These are phyloP conservation scores for Drosophila ezoana DNA, from an alignment of 2,888 invertebrate genomes.

Conservation along the genomic window DNA sequence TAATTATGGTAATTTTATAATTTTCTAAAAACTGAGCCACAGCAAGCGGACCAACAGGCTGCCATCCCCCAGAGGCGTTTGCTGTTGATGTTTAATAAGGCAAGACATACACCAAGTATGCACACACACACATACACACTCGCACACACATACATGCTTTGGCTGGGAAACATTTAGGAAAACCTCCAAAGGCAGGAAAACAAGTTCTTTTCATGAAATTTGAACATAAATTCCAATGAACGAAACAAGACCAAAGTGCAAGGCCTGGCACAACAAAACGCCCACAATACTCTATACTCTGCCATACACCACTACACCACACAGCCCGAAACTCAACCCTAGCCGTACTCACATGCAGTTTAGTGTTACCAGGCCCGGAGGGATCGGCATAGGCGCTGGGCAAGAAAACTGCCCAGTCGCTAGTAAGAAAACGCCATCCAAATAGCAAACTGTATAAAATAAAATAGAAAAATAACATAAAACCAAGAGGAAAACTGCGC, in stretches of 20 bases:
- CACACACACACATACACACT: slow-evolving; percentile 23
- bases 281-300: slow-evolving; percentile 6
- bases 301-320: neutral
- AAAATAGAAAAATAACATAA: slow-evolving; percentile 28
- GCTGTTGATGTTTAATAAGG: slow-evolving; percentile 73
- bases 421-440: slow-evolving; percentile 62
- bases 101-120: slow-evolving; percentile 35
- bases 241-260: slow-evolving; percentile 71
- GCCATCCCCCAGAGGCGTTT: slow-evolving; percentile 59
- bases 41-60: slow-evolving; percentile 27
- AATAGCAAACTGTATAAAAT: slow-evolving; percentile 46
- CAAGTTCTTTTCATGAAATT: slow-evolving; percentile 75
- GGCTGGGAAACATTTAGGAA: slow-evolving; percentile 32
- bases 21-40: slow-evolving; percentile 61
- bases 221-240: slow-evolving; percentile 76
- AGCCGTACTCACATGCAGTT: slow-evolving; percentile 58
- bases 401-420: slow-evolving; percentile 64
- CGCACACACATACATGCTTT: slow-evolving; percentile 16
- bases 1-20: slow-evolving; percentile 76
- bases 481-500: slow-evolving; percentile 31
- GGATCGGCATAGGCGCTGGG: slow-evolving; percentile 44
- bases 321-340: neutral
- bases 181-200: slow-evolving; percentile 57
- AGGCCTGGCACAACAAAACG: slow-evolving; percentile 41
- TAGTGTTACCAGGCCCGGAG: slow-evolving; percentile 65